phyloP scores from a whole-genome alignment of 2,888 invertebrate genomes.

The Drosophila nr. fundita region DNA sequence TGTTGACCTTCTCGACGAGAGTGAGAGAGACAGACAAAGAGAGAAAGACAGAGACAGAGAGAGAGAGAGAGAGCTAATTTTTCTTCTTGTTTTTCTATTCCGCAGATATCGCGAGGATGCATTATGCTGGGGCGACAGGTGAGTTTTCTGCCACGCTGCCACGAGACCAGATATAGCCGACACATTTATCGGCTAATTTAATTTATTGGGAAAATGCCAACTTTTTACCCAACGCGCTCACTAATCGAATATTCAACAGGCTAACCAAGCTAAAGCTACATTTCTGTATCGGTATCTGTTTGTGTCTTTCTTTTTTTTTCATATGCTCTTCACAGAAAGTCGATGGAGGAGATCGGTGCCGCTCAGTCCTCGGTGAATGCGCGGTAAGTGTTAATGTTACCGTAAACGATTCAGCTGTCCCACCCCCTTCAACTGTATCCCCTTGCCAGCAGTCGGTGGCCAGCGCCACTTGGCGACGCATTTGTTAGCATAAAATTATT shows the following conservation, averaged over 20 bases:
- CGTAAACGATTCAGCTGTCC: slow-evolving; percentile 66
- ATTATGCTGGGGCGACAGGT: slow-evolving; percentile 96
- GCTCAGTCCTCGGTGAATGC: slow-evolving; percentile 92
- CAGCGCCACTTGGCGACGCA: slow-evolving; percentile 80
- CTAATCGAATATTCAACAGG: slow-evolving; percentile 77
- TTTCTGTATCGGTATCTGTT: slow-evolving; percentile 29
- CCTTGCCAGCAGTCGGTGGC: slow-evolving; percentile 5
- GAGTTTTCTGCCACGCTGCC: slow-evolving; percentile 83
- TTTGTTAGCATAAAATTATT: slow-evolving; percentile 85
- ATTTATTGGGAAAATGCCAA: slow-evolving; percentile 83
- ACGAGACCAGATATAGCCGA: slow-evolving; percentile 65
- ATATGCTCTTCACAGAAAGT: slow-evolving; percentile 90
- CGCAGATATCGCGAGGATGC: slow-evolving; percentile 95
- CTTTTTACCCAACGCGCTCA: slow-evolving; percentile 65
- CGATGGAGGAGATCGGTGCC: slow-evolving; percentile 93
- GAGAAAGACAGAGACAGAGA: background rate
- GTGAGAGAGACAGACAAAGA: background rate
- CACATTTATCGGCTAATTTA: slow-evolving; percentile 84
- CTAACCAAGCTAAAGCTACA: slow-evolving; percentile 44
- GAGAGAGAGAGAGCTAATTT: background rate
- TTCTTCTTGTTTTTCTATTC: slow-evolving; percentile 85
- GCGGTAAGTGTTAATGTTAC: slow-evolving; percentile 89
- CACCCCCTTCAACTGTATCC: background rate
- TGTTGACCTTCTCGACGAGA: slow-evolving; percentile 53
- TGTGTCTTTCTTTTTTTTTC: slow-evolving; percentile 23